Evolutionary conservation across 2,797 vertebrate genomes (phyloP).

Genomic region (Ataeniobius toweri): DNA sequence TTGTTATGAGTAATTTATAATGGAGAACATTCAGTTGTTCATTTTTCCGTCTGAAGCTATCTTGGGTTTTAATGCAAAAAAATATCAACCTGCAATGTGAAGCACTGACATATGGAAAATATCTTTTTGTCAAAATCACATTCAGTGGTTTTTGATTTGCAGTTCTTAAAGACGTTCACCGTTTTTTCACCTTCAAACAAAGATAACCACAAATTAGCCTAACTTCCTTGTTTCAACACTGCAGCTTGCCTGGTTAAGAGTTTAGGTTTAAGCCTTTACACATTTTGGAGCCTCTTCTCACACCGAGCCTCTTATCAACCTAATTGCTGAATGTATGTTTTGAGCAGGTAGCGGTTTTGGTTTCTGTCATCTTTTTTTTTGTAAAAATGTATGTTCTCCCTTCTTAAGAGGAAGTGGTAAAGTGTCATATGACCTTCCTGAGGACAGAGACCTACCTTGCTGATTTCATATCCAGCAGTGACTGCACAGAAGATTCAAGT

Average conservation of each 20-base stretch:
- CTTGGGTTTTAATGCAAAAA: background rate
- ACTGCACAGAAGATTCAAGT: conserved; percentile 50
- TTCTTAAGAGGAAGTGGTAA: conserved; percentile 68
- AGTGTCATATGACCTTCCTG: conserved; percentile 58
- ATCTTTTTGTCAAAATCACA: background rate
- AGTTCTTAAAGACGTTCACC: background rate
- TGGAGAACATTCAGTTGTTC: too few species aligned
- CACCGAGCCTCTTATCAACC: background rate
- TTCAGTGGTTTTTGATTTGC: conserved; percentile 12
- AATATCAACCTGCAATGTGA: background rate
- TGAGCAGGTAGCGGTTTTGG: conserved; percentile 4
- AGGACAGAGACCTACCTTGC: conserved; percentile 53
- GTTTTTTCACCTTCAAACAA: conserved; percentile 8
- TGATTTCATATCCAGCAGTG: conserved; percentile 67
- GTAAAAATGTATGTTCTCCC: conserved; percentile 21
- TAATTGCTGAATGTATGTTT: background rate
- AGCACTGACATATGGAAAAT: background rate
- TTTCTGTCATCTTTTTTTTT: conserved; percentile 15
- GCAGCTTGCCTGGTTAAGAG: background rate
- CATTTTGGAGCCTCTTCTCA: background rate
- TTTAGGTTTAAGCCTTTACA: conserved; percentile 2
- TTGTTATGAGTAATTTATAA: background rate
- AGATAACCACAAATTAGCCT: conserved; percentile 26
- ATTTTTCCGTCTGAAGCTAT: background rate
- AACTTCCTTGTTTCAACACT: conserved; percentile 22